Evolutionary conservation across 2,888 invertebrate genomes (phyloP).

Genomic region (Euproctis similis): DNA sequence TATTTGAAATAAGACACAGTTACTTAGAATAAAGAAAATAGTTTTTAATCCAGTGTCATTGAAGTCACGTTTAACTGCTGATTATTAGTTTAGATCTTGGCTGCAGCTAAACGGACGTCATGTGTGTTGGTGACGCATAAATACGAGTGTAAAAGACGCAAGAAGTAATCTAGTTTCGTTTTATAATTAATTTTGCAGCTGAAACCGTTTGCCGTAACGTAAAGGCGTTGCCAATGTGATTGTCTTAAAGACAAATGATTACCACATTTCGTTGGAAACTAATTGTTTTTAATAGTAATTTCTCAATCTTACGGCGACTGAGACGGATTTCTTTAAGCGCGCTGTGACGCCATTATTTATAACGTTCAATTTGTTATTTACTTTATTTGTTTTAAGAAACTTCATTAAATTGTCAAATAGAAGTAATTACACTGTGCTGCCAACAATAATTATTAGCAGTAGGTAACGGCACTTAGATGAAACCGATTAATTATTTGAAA

Average conservation of each 20-base stretch:
- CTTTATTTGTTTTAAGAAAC: slow-evolving; percentile 17
- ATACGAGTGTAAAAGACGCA: too few relatives aligned
- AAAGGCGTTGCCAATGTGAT: slow-evolving; percentile 42
- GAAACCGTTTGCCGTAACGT: slow-evolving; percentile 28
- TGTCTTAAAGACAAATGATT: slow-evolving; percentile 53
- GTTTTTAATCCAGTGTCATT: too few relatives aligned
- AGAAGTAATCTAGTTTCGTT: too few relatives aligned
- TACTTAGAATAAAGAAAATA: too few relatives aligned
- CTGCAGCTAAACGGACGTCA: too few relatives aligned
- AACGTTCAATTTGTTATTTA: slow-evolving; percentile 36
- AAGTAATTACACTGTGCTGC: slow-evolving; percentile 10
- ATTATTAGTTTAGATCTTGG: too few relatives aligned
- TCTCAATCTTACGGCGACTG: slow-evolving; percentile 48
- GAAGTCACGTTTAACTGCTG: too few relatives aligned
- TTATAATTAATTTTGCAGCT: slow-evolving; percentile 26
- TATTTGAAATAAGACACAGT: too few relatives aligned
- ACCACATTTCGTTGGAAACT: slow-evolving; percentile 50
- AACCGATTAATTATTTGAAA: too few relatives aligned
- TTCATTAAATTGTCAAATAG: slow-evolving; percentile 16
- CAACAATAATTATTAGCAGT: slow-evolving; percentile 12
- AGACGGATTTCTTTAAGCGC: slow-evolving; percentile 49
- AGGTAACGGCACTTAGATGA: too few relatives aligned
- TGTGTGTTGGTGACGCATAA: too few relatives aligned
- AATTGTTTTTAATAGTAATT: slow-evolving; percentile 55
- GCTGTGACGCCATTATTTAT: slow-evolving; percentile 41